A percentile compares a stretch with the other conserved stretches of the same genome.
Conservation (phyloP, 2,113 vertebrate genomes). For the Toxotes jaculatrix region DNA sequence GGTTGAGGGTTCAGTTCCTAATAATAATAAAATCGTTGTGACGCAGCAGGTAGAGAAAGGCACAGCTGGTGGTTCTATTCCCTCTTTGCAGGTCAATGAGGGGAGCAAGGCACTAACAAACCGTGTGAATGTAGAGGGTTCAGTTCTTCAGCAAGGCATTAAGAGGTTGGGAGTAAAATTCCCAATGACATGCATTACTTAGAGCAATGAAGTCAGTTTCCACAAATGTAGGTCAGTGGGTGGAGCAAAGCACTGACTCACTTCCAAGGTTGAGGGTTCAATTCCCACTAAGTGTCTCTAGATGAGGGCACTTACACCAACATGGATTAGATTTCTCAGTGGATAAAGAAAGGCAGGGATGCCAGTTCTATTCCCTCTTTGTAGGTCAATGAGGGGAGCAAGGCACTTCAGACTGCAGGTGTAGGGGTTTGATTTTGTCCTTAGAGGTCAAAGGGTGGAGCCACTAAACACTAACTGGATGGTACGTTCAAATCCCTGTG, state of each 20-base stretch:
- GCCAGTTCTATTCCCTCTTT: not conserved
- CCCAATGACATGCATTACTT: not conserved
- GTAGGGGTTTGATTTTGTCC: not conserved
- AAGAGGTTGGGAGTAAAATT: not conserved
- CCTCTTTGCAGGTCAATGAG: not conserved
- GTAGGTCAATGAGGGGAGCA: not conserved
- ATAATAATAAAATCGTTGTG: not conserved
- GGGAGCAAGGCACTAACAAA: not conserved
- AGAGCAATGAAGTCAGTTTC: not conserved
- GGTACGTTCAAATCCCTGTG: not conserved
- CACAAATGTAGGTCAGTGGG: too few species aligned
- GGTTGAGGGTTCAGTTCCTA: not conserved
- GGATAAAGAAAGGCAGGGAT: not conserved
- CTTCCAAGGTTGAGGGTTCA: not conserved
- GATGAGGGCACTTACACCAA: too few species aligned
- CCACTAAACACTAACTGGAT: not conserved
- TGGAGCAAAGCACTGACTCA: slow-evolving; percentile 9
- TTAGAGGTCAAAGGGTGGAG: slow-evolving; percentile 17
- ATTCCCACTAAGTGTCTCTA: not conserved
- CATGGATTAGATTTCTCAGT: not conserved
- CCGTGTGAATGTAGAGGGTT: not conserved
- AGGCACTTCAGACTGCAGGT: not conserved
- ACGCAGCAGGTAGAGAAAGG: not conserved
- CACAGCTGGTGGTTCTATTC: not conserved
- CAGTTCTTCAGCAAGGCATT: not conserved